These are phyloP conservation scores for Enhydra lutris DNA, from an alignment of 2,113 vertebrate species.

Conservation along the genomic window DNA sequence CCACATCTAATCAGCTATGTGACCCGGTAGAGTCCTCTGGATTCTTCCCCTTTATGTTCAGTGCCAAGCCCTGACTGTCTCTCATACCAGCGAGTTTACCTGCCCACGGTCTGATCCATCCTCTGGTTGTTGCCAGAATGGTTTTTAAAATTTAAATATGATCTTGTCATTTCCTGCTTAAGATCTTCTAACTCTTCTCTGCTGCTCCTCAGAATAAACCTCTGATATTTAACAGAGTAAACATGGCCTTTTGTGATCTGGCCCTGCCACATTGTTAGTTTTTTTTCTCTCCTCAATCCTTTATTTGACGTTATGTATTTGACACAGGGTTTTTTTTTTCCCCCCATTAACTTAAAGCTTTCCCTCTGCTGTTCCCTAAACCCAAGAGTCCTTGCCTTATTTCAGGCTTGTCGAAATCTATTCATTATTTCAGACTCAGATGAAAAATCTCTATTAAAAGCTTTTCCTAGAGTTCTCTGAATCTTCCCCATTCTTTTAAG, in stretches of 20 bases:
- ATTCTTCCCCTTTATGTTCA: not conserved
- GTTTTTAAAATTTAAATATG: not conserved
- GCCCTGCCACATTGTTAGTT: not conserved
- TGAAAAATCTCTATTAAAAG: not conserved
- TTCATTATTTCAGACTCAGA: not conserved
- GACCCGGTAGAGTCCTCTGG: not conserved
- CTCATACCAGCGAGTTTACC: not conserved
- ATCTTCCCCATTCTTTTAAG: not conserved
- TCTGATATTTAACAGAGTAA: not conserved
- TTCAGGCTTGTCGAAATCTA: not conserved
- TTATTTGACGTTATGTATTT: not conserved
- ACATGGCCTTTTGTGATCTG: not conserved
- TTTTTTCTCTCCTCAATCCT: not conserved
- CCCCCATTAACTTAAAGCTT: not conserved
- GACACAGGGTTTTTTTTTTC: not conserved
- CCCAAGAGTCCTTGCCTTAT: not conserved
- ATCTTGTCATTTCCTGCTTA: not conserved
- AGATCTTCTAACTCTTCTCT: not conserved
- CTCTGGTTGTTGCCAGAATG: not conserved
- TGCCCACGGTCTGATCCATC: not conserved
- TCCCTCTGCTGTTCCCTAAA: not conserved
- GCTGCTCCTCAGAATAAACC: not conserved
- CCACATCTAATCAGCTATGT: not conserved
- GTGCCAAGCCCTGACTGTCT: not conserved
- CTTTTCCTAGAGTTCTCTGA: not conserved